Evolutionary conservation across 2,113 vertebrate species (phyloP).

Genomic region (Pollachius pollachius): DNA sequence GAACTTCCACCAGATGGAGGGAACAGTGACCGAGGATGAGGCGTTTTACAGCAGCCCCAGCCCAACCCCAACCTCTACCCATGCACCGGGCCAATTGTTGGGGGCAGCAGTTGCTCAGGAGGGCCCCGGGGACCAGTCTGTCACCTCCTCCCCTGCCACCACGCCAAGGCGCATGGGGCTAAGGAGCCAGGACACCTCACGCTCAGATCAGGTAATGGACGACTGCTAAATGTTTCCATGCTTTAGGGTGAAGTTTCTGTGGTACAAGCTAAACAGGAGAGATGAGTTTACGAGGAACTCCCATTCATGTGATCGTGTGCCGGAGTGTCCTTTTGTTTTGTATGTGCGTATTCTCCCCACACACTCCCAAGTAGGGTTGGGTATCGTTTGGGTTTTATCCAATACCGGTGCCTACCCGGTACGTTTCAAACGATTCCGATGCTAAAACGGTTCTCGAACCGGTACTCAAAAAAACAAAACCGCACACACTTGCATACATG

Average conservation of each 20-base stretch:
- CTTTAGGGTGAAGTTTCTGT: not conserved
- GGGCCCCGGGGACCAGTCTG: constrained; percentile 55
- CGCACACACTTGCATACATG: too few relatives aligned
- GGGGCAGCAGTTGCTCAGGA: constrained; percentile 41
- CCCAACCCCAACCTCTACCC: constrained; percentile 17
- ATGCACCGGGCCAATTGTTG: too few relatives aligned
- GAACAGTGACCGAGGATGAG: constrained; percentile 35
- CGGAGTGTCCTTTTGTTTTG: too few relatives aligned
- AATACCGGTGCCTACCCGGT: too few relatives aligned
- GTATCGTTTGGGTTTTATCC: too few relatives aligned
- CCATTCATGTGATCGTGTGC: too few relatives aligned
- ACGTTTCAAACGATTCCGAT: too few relatives aligned
- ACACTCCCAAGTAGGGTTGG: too few relatives aligned
- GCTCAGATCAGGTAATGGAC: constrained; percentile 78
- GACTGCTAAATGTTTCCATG: too few relatives aligned
- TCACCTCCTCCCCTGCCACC: constrained; percentile 67
- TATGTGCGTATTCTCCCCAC: too few relatives aligned
- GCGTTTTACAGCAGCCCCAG: constrained; percentile 27
- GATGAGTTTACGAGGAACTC: not conserved
- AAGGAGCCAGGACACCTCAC: constrained; percentile 80
- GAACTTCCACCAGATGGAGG: constrained; percentile 89
- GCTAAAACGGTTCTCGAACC: too few relatives aligned
- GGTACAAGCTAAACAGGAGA: not conserved
- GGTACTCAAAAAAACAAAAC: too few relatives aligned
- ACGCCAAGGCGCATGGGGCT: constrained; percentile 87